Evolutionary conservation across 2,113 vertebrate genomes (phyloP).

Genomic region (Eulacestoma nigropectus): DNA sequence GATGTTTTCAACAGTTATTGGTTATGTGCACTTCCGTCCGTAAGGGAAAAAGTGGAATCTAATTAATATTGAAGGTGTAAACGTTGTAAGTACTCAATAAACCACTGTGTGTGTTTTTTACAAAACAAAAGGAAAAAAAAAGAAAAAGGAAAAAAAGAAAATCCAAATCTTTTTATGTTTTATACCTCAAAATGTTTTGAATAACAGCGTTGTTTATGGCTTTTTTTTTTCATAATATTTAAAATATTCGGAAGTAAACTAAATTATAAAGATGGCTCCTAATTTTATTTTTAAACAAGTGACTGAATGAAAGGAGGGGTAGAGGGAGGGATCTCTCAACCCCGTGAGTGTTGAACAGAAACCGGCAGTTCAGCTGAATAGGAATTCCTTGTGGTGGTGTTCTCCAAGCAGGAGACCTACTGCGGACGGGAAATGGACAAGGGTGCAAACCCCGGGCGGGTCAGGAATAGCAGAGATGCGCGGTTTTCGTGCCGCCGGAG

Average conservation of each 20-base stretch:
- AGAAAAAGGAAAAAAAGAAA: neutral
- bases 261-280: conserved; percentile 70
- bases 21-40: conserved; percentile 85
- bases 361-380: neutral
- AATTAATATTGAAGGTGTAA: conserved; percentile 93
- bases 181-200: conserved; percentile 75
- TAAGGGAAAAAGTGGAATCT: conserved; percentile 78
- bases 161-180: conserved; percentile 71
- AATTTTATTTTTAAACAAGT: conserved; percentile 66
- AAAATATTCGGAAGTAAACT: conserved; percentile 79
- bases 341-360: neutral
- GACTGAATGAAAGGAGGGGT: neutral
- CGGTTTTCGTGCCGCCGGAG: neutral
- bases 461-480: neutral
- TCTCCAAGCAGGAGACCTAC: neutral
- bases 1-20: conserved; percentile 77
- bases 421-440: neutral
- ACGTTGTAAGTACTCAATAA: conserved; percentile 95
- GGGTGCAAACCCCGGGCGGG: neutral
- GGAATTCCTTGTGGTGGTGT: conserved; percentile 4
- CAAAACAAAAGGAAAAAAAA: conserved; percentile 3
- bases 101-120: conserved; percentile 85
- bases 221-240: conserved; percentile 75
- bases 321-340: neutral
- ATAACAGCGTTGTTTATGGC: conserved; percentile 73